Evolutionary conservation across 1,140 invertebrate genomes (phyloP), one percentile per base, ranked within the genome.

Genomic region (Drosophila rhopaloa): DNA sequence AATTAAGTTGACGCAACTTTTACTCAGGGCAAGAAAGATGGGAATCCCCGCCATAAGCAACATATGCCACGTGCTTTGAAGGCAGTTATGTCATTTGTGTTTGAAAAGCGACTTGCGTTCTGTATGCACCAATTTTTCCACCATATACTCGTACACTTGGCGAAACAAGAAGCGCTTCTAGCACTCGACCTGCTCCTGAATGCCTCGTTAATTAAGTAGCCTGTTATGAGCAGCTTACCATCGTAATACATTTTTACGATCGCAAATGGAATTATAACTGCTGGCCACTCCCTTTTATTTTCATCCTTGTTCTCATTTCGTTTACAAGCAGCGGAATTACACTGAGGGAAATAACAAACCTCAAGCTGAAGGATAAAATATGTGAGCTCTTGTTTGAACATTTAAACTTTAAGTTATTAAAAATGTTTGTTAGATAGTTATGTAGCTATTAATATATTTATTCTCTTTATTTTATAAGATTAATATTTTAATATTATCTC

Each of bases 241-340:
- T 48, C 60, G 76, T 83, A 79, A 83, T 83, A 76, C 60, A 79
- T 84, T 83, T 84, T 81, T 74, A 85, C 85, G 77, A 66, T 74
- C 43, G 67, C 81, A 84, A 81, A 83, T 83, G 80, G 73, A 77
- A 77, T 70, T 73, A 70, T 85, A 83, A 76, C 80, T 76, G 76
- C 63, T 38, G 71, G 48, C 51, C 54, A 32, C 24, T 37, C n/a
- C n/a, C 62, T 29, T 44, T 44, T 40, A 29, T 19, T 43, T 65
- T 66, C 61, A 66, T 46, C 14, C 65, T 67, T 67, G 46, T 37
- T 19, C 37, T 16, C 38, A 37, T 51, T 65, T 16, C n/a, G 47
- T 50, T 37, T 27, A 48, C 38, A 41, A 61, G 58, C n/a, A 27
- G 38, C 29, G 13, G 46, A 3, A 11, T 5, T 66, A 9, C 46